Base-by-base conservation (phyloP, 2,888 invertebrate genomes). In the Serrognathus titanus region DNA sequence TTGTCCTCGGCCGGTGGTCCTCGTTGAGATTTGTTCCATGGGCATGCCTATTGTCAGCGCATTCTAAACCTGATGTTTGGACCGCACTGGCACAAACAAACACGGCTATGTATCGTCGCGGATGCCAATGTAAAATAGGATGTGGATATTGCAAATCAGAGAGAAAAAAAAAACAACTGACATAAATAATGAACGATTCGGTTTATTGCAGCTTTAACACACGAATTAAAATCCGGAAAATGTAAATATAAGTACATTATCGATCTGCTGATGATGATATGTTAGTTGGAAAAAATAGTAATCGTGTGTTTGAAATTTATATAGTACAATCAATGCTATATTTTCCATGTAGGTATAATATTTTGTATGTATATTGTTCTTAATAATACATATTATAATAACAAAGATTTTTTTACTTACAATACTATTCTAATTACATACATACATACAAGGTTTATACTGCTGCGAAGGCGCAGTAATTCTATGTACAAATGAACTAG, bases 201-300 rank as follows among this genome's bases (percentile, higher is more conserved):
- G 70, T 75, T 77, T 78, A 77, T 78, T 77, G 78, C 77, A 77
- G 73, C 72, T 70, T 71, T 72, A 74, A 76, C 77, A 77, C 76
- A 77, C 75, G 74, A 73, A 66, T 60, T 59, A 62, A 62, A 66
- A 43, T 43, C 12, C 7, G 43, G 13, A 2, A 43, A 43, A 43
- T n/a, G 48, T 48, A 48, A 53, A 37, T 69, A 70, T 67, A 66
- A 67, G 64, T 62, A 64, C 63, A 65, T 56, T 61, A 61, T 60
- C 62, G 53, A 59, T 55, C 43, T 43, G 43, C 43, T 43, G 53
- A 63, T 69, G 53, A 63, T 69, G 71, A 71, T 72, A 72, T 72
- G 70, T 71, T 66, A 64, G 64, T 59, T 63, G 66, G 63, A 65
- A 66, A 65, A 65, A 60, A 62, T 59, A 61, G 38, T 31, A 31